Percentiles rank a stretch among this genome's conserved stretches.
Conservation (phyloP, 2,113 vertebrate species). For the Myotis yumanensis region DNA sequence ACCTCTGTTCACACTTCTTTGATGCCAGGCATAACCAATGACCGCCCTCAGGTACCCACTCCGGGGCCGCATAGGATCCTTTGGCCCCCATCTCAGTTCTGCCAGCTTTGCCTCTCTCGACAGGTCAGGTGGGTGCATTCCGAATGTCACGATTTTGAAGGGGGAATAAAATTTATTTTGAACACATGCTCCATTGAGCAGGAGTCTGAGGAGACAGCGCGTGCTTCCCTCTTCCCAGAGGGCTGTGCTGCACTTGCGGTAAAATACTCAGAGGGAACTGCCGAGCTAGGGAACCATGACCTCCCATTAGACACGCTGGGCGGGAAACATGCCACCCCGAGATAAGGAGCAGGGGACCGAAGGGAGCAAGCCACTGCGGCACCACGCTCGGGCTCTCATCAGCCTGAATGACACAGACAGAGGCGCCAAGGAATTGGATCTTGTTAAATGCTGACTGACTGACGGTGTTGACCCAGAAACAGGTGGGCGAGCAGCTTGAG, state of each 20-base stretch:
- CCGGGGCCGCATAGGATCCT: background rate
- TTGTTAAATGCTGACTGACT: background rate
- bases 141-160: background rate
- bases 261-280: constrained; percentile 12
- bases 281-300: constrained; percentile 17
- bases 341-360: background rate
- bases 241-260: background rate
- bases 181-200: constrained; percentile 38
- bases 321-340: constrained; percentile 7
- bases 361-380: background rate
- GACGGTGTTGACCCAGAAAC: background rate
- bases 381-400: background rate
- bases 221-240: background rate
- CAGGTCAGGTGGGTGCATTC: background rate
- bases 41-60: background rate
- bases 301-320: constrained; percentile 23
- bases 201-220: background rate
- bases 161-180: constrained; percentile 31
- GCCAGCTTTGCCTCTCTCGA: background rate
- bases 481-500: background rate
- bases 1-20: background rate
- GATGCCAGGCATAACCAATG: too few relatives aligned
- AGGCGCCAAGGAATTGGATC: background rate
- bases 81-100: background rate
- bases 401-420: background rate